These are phyloP conservation scores for Eupelmus urozonus DNA, from an alignment of 2,888 invertebrate species.

Conservation along the genomic window DNA sequence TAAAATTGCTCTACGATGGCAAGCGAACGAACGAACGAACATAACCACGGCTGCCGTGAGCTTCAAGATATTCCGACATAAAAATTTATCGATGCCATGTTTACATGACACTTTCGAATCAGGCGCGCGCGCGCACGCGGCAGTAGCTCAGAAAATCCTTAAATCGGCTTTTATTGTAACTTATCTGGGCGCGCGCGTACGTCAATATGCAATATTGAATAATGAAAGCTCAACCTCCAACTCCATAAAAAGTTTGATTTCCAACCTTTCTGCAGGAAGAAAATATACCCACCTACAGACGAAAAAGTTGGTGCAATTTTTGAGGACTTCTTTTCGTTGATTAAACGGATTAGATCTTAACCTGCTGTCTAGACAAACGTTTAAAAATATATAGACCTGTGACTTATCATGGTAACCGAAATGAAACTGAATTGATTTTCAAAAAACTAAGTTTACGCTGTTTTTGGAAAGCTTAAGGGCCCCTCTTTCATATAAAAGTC, in stretches of 20 bases:
- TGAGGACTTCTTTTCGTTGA: slow-evolving; percentile 17
- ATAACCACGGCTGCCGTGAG: slow-evolving; percentile 29
- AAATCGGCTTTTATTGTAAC: slow-evolving; percentile 40
- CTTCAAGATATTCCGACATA: slow-evolving; percentile 38
- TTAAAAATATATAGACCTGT: too few species aligned
- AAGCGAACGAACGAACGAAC: slow-evolving; percentile 1
- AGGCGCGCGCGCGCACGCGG: not conserved
- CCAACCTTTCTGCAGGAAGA: not conserved
- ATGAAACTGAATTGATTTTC: too few species aligned
- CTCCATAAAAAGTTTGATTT: not conserved
- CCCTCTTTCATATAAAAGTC: too few species aligned
- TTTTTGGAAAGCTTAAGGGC: too few species aligned
- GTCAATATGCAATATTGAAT: slow-evolving; percentile 17
- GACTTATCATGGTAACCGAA: too few species aligned
- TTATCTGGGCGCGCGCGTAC: not conserved
- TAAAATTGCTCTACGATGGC: slow-evolving; percentile 25
- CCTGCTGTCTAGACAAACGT: slow-evolving; percentile 50
- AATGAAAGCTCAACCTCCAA: not conserved
- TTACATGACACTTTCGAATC: slow-evolving; percentile 32
- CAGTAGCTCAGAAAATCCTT: slow-evolving; percentile 32
- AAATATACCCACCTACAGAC: not conserved
- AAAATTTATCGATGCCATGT: slow-evolving; percentile 48
- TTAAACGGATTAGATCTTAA: slow-evolving; percentile 48
- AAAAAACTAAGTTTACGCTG: too few species aligned
- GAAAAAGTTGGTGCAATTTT: slow-evolving; percentile 1